Base-by-base conservation (phyloP, 1,140 invertebrate genomes). In the Charaxes varanes region DNA sequence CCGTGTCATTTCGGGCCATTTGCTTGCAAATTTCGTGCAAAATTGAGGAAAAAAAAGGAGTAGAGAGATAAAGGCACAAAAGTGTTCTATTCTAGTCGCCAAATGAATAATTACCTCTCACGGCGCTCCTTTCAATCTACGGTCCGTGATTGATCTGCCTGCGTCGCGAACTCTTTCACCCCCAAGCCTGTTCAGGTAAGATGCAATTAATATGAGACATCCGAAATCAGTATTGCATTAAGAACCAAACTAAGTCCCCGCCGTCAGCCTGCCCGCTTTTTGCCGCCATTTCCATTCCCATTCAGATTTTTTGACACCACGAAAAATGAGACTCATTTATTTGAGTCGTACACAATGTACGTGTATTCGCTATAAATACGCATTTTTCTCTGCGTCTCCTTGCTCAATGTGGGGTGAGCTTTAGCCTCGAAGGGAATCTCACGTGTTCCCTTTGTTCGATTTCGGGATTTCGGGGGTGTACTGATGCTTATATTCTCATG, bases 361-460 rank as follows among this genome's bases (percentile, higher is more conserved):
- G 73, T 79, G 73, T 83, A 83, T 83, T 83, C 79, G 79, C 79
- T 83, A 83, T 83, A 83, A 83, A 83, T 83, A 83, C 76, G 74
- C 61, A 83, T 83, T 83, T 83, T 83, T 83, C 79, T 81, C 70
- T 77, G 66, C 76, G 78, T 80, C 76, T 80, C 69, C 74, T 78
- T 78, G 64, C 66, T 71, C 61, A 53, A 60, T 66, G 62, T 83
- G 65, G 79, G 79, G 76, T 76, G 74, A 70, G 68, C 66, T 73
- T 78, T 79, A 78, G 73, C 68, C 68, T 68, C 62, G 58, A 62
- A 77, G 73, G 70, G 73, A 74, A 73, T 58, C 68, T 76, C 65
- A 70, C 68, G 68, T 76, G 71, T 77, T 76, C 66, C 65, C 61
- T 73, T 83, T 83, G 79, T 83, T 83, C 73, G 78, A 55, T 70